Conservation (phyloP, 2,113 vertebrate species). For the Corythornis cristatus region DNA sequence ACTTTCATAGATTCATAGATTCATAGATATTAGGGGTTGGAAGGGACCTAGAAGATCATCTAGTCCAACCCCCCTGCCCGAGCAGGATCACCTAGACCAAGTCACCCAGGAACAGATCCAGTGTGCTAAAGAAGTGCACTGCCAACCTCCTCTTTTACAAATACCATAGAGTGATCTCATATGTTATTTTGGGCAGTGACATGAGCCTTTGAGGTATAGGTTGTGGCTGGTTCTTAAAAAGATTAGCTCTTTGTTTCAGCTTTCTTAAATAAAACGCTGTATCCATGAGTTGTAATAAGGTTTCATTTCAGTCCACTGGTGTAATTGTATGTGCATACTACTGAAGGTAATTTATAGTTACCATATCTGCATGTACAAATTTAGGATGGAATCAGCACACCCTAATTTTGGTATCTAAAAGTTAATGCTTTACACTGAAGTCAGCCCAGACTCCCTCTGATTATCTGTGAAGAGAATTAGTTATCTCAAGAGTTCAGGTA, state of each 20-base stretch:
- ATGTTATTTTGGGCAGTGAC: not conserved
- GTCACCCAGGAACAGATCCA: no score
- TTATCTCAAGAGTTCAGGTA: not conserved
- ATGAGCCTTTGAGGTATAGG: not conserved
- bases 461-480: not conserved
- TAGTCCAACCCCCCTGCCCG: no score
- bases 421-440: not conserved
- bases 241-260: not conserved
- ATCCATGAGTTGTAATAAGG: not conserved
- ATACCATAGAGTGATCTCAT: not conserved
- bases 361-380: not conserved
- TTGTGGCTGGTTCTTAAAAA: not conserved
- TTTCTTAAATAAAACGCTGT: not conserved
- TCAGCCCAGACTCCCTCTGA: not conserved
- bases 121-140: not conserved
- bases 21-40: no score
- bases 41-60: no score
- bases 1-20: not conserved
- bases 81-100: no score
- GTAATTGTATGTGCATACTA: not conserved
- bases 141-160: not conserved
- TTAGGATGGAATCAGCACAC: not conserved
- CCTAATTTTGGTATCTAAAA: not conserved
- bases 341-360: not conserved
- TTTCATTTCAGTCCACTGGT: not conserved